Conservation (phyloP, 2,113 vertebrate species). For the Gymnogyps californianus region DNA sequence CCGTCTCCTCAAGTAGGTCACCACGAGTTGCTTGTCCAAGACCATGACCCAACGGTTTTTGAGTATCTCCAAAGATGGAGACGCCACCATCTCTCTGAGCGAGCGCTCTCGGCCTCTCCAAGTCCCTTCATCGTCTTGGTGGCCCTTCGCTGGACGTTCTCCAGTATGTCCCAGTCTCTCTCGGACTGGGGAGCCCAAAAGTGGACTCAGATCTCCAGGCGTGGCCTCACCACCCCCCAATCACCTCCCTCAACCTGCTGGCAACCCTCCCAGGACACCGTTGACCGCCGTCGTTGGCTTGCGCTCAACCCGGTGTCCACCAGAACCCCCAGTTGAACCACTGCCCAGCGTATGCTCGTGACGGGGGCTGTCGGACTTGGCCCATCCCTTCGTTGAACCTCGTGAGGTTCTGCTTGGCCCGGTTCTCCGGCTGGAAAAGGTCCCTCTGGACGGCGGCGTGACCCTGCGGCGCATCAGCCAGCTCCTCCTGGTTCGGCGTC, state of each 20-base stretch:
- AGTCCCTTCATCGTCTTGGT: background rate
- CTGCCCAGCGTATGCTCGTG: rapidly evolving
- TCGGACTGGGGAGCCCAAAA: background rate
- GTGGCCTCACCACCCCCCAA: background rate
- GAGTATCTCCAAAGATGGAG: background rate
- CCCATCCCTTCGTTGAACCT: background rate
- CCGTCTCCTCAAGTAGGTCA: background rate
- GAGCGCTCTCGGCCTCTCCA: background rate
- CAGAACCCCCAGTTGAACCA: no score
- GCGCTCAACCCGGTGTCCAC: background rate
- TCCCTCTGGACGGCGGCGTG: rapidly evolving
- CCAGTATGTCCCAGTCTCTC: background rate
- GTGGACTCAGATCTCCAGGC: background rate
- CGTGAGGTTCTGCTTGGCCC: background rate
- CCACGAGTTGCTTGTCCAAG: background rate
- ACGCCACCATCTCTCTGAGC: background rate
- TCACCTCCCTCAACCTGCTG: background rate
- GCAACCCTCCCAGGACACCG: background rate
- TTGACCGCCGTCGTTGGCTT: background rate
- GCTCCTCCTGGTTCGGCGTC: no score
- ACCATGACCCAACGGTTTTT: background rate
- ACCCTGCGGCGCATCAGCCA: background rate
- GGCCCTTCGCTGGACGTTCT: background rate
- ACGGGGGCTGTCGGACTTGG: rapidly evolving
- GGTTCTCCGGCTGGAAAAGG: background rate